phyloP scores from a whole-genome alignment of 2,797 vertebrate genomes.

The Semotilus atromaculatus region DNA sequence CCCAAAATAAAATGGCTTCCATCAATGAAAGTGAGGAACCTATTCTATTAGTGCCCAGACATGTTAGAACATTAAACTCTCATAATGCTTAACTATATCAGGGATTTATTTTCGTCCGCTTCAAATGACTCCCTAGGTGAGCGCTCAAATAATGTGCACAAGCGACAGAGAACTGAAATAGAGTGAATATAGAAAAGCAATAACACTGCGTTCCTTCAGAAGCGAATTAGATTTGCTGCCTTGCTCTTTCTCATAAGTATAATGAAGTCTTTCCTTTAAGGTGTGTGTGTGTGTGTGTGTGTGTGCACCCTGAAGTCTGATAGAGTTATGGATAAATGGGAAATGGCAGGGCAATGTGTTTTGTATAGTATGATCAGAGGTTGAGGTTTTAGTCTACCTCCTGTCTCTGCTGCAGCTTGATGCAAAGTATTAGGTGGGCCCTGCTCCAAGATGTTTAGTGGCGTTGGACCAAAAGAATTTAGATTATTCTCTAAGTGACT shows the following conservation, averaged over 20 bases:
- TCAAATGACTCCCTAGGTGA: constrained; percentile 71
- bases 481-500: not conserved
- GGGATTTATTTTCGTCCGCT: constrained; percentile 71
- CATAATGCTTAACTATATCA: constrained; percentile 72
- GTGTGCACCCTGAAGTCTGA: constrained; percentile 31
- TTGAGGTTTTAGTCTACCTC: constrained; percentile 27
- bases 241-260: constrained; percentile 73
- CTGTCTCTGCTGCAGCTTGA: not conserved
- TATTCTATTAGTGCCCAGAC: constrained; percentile 72
- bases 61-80: constrained; percentile 75
- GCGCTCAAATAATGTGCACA: constrained; percentile 66
- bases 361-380: constrained; percentile 41
- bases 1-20: constrained; percentile 60
- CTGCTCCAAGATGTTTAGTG: constrained; percentile 6
- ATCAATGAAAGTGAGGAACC: constrained; percentile 67
- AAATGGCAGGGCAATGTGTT: constrained; percentile 52
- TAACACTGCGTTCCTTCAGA: constrained; percentile 66
- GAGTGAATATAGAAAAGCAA: constrained; percentile 71
- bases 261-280: constrained; percentile 71
- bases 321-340: constrained; percentile 44
- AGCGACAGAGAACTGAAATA: constrained; percentile 58
- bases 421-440: constrained; percentile 8
- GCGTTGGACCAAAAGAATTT: constrained; percentile 32
- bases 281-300: constrained; percentile 17
- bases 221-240: constrained; percentile 75